A percentile compares a stretch with the other conserved stretches of the same genome.
These are phyloP conservation scores for Eretmochelys imbricata DNA, from an alignment of 2,113 vertebrate genomes.

Conservation along the genomic window DNA sequence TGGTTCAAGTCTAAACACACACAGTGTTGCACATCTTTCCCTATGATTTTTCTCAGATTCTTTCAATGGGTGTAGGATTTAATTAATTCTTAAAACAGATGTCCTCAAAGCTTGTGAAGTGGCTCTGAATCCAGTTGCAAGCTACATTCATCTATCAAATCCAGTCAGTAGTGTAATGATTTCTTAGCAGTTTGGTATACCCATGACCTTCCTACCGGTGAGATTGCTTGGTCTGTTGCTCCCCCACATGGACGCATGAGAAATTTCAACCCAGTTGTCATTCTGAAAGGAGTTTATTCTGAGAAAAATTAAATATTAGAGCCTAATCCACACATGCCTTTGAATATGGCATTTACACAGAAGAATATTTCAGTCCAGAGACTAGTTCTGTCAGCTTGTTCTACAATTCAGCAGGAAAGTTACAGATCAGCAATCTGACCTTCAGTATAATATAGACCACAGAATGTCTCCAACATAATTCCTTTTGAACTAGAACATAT, in stretches of 20 bases:
- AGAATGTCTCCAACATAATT: no score
- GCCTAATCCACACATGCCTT: background rate
- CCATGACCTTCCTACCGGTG: background rate
- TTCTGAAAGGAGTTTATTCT: background rate
- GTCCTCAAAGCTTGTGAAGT: background rate
- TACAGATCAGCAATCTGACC: no score
- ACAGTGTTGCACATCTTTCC: background rate
- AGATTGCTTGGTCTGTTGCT: background rate
- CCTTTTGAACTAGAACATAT: no score
- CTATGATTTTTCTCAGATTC: background rate
- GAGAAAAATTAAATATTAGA: background rate
- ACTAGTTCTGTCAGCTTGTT: background rate
- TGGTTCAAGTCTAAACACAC: background rate
- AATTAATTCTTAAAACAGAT: constrained; percentile 19
- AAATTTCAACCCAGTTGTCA: accelerated
- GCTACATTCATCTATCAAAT: background rate
- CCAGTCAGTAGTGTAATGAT: background rate
- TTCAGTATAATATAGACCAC: no score
- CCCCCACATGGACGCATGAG: background rate
- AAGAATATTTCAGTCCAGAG: background rate
- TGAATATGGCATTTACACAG: background rate
- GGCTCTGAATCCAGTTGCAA: background rate
- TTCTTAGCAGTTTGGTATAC: background rate
- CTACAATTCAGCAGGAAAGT: accelerated
- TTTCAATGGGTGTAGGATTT: constrained; percentile 15